Evolutionary conservation across 2,113 vertebrate species (phyloP), one percentile per base, ranked within the genome.

Genomic region (Corydoras sp.): DNA sequence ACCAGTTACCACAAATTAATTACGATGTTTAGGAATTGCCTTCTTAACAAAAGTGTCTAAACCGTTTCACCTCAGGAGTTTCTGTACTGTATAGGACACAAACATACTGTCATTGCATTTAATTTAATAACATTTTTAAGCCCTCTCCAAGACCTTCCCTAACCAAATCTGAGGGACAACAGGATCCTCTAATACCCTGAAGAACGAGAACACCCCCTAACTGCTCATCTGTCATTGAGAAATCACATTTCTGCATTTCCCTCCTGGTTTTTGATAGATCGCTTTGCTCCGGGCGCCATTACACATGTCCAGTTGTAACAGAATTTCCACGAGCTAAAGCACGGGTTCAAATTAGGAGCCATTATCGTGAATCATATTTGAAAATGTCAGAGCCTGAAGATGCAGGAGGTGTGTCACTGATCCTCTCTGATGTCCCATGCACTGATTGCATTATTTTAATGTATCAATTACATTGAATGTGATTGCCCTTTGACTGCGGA

Each of bases 381-480:
- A 65, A 76, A 71, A 78, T 78, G 72, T 64, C 76, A 78, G 54
- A 49, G 62, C 62, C 69, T 29, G 10, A 30, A 51, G 62, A 58
- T 53, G 12, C 35, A 48, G 63, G 64, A 76, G 71, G 77, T 63
- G 63, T 53, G 65, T 58, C 62, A 54, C 49, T 35, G 66, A 73
- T 62, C 51, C 43, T 60, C 65, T 50, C 48, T 59, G 59, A 56
- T 7, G 12, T 68, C 59, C 31, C 62, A 9, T 12, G 32, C 35
- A 62, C 70, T 73, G 76, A 78, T 81, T 71, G 64, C 68, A 81
- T 81, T 80, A 80, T 70, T 75, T 80, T 80, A 75, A 76, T 78
- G 73, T 71, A 76, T 73, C 76, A 78, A 75, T 73, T 73, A 81
- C 68, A 59, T n/a, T 73, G 62, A 69, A 80, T 77, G 66, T 43